Conservation (phyloP, 1,140 invertebrate genomes). For the Maniola jurtina region DNA sequence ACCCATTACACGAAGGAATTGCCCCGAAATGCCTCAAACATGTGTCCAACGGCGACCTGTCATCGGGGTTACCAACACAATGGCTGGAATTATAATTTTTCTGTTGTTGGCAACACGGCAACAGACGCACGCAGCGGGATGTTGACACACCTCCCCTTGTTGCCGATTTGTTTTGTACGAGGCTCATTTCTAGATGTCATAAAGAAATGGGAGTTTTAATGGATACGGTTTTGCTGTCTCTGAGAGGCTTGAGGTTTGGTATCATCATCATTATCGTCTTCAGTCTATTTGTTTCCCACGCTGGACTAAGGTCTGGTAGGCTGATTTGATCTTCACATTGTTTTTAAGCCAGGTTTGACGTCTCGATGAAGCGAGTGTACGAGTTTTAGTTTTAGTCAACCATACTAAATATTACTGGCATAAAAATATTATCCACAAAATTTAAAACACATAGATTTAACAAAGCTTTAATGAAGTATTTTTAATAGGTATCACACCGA, state of each 20-base stretch:
- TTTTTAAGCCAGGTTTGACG: too few species aligned
- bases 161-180: constrained; percentile 69
- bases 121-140: constrained; percentile 70
- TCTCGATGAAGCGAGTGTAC: too few species aligned
- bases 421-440: too few species aligned
- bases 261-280: too few species aligned
- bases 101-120: constrained; percentile 65
- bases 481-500: too few species aligned
- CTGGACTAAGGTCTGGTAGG: too few species aligned
- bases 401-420: too few species aligned
- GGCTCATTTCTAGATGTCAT: constrained; percentile 56
- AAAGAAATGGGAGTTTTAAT: background rate
- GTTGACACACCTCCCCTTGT: constrained; percentile 63
- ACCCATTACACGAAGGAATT: constrained; percentile 69
- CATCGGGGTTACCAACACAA: constrained; percentile 71
- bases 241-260: background rate
- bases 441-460: too few species aligned
- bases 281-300: too few species aligned
- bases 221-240: constrained; percentile 13
- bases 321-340: too few species aligned
- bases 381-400: too few species aligned
- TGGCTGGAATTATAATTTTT: constrained; percentile 67
- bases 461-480: too few species aligned
- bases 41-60: constrained; percentile 73
- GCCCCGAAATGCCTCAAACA: constrained; percentile 74